Conservation (phyloP, 1,140 invertebrate species). For the Euura saliciscinereae region DNA sequence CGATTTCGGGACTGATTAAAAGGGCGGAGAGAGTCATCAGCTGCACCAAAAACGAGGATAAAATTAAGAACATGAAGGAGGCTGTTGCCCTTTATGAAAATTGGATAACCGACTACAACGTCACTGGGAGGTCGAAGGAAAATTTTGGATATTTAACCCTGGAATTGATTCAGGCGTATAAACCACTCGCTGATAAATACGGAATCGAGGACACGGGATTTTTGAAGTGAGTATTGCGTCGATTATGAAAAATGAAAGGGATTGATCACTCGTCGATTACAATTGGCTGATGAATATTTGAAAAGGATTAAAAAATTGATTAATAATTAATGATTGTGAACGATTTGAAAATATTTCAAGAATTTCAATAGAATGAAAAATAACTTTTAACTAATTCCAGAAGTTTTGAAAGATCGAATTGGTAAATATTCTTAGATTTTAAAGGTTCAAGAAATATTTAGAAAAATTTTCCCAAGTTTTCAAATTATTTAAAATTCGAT, state of each 20-base stretch:
- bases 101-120: constrained; percentile 53
- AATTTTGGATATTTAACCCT: constrained; percentile 50
- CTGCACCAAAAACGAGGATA: constrained; percentile 42
- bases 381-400: too few species aligned
- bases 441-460: too few species aligned
- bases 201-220: constrained; percentile 41
- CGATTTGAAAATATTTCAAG: too few species aligned
- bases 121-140: constrained; percentile 45
- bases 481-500: too few species aligned
- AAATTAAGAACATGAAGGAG: constrained; percentile 45
- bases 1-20: constrained; percentile 34
- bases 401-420: too few species aligned
- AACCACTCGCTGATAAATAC: constrained; percentile 43
- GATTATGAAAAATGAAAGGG: too few species aligned
- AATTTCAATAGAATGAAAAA: too few species aligned
- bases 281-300: not conserved
- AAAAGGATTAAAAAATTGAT: not conserved
- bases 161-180: constrained; percentile 45
- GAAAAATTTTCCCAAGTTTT: too few species aligned
- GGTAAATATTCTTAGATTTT: too few species aligned
- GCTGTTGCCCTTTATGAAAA: constrained; percentile 49
- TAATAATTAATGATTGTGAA: too few species aligned
- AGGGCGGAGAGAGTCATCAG: constrained; percentile 42
- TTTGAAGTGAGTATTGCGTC: constrained; percentile 27
- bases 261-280: too few species aligned